These are phyloP conservation scores for Eptesicus fuscus DNA, from an alignment of 2,113 vertebrate species.

Conservation along the genomic window DNA sequence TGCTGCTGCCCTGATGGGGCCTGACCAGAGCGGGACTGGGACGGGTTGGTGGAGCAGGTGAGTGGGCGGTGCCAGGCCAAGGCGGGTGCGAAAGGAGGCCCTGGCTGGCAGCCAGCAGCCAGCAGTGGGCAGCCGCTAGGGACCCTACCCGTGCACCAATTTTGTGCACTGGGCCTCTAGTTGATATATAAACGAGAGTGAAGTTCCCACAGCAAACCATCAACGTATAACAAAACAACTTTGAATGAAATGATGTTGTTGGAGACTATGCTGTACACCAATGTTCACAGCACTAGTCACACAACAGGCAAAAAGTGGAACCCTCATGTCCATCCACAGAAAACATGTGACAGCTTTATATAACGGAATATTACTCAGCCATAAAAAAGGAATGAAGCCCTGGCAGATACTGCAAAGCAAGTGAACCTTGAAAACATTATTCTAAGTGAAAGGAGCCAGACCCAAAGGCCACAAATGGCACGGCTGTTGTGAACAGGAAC, in stretches of 20 bases:
- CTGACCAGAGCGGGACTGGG: too few relatives aligned
- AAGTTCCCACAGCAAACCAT: neutral
- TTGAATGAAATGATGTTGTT: neutral
- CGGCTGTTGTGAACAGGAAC: neutral
- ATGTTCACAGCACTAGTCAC: neutral
- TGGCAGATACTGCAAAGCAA: neutral
- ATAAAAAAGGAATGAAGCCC: neutral
- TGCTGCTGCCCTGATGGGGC: too few relatives aligned
- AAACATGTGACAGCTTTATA: neutral
- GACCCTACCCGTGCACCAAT: too few relatives aligned
- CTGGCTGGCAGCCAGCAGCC: too few relatives aligned
- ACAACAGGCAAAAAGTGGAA: neutral
- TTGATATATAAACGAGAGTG: neutral
- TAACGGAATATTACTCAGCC: neutral
- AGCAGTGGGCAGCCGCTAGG: too few relatives aligned
- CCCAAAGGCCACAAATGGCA: neutral
- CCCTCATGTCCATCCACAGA: neutral
- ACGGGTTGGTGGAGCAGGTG: too few relatives aligned
- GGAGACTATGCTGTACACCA: neutral
- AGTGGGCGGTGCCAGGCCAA: too few relatives aligned
- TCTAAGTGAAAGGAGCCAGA: neutral
- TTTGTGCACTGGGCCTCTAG: too few relatives aligned
- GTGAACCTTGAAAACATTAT: neutral
- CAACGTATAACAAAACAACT: neutral
- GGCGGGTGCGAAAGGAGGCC: too few relatives aligned